These are phyloP conservation scores for Gambelia wislizenii DNA, from an alignment of 2,797 vertebrate species.

Conservation along the genomic window DNA sequence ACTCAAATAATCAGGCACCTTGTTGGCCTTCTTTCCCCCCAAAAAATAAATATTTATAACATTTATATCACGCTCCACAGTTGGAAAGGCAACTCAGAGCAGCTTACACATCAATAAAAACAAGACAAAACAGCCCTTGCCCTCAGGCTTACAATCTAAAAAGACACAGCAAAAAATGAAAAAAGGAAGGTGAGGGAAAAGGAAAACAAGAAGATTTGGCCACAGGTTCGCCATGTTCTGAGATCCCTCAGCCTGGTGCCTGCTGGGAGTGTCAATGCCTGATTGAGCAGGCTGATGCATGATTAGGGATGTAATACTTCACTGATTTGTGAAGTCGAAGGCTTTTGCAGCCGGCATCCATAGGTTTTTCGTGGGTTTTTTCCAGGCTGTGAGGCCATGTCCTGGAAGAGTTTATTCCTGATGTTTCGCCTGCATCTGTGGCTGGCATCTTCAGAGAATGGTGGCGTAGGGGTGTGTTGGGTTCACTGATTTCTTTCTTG, in stretches of 20 bases:
- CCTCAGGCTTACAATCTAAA: neutral
- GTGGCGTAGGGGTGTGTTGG: no score
- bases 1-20: rapidly evolving
- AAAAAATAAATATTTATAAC: neutral
- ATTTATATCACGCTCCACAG: neutral
- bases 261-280: neutral
- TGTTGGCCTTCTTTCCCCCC: no score
- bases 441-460: no score
- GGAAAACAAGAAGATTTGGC: neutral
- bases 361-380: no score
- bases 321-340: no score
- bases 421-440: no score
- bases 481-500: no score
- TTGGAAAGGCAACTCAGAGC: neutral
- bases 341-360: no score
- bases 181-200: neutral
- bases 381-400: no score
- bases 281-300: no score
- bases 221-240: neutral
- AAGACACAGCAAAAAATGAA: neutral
- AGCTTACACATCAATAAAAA: neutral
- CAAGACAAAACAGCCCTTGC: neutral
- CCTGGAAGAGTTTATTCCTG: no score
- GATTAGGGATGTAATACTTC: no score
- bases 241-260: neutral